phyloP scores from a whole-genome alignment of 2,113 vertebrate species.

The Labrus mixtus region DNA sequence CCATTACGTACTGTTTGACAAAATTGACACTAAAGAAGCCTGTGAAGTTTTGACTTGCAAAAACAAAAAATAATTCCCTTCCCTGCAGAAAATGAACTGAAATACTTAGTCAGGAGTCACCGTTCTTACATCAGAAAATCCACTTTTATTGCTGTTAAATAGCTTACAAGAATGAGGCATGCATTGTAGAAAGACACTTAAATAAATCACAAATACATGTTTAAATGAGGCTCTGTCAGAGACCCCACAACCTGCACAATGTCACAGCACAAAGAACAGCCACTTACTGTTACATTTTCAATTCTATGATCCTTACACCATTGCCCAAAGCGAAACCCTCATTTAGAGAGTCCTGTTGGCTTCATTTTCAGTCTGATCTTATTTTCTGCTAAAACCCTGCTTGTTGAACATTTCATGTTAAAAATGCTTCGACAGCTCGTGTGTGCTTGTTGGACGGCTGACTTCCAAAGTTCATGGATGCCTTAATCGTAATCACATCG shows the following conservation, averaged over 20 bases:
- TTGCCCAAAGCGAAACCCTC: no score
- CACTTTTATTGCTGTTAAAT: constrained; percentile 70
- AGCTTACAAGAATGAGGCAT: constrained; percentile 64
- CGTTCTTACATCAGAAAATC: constrained; percentile 54
- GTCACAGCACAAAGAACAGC: constrained; percentile 33
- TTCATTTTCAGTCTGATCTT: not conserved
- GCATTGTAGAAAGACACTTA: constrained; percentile 72
- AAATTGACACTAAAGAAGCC: no score
- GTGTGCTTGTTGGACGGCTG: not conserved
- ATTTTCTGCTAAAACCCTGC: not conserved
- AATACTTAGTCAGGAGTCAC: not conserved
- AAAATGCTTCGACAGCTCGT: no score
- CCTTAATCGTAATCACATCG: no score
- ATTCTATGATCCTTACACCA: not conserved
- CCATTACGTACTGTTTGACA: no score
- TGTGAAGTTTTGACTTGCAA: no score
- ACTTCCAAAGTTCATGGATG: no score
- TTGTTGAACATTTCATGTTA: not conserved
- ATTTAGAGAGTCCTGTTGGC: not conserved
- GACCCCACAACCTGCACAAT: constrained; percentile 30
- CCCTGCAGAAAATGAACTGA: no score
- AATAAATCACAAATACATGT: constrained; percentile 81
- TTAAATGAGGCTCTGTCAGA: constrained; percentile 47
- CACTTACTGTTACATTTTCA: constrained; percentile 1
- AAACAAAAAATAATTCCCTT: no score